Base-by-base conservation (phyloP, 1,140 invertebrate genomes). In the Euglossa dilemma region DNA sequence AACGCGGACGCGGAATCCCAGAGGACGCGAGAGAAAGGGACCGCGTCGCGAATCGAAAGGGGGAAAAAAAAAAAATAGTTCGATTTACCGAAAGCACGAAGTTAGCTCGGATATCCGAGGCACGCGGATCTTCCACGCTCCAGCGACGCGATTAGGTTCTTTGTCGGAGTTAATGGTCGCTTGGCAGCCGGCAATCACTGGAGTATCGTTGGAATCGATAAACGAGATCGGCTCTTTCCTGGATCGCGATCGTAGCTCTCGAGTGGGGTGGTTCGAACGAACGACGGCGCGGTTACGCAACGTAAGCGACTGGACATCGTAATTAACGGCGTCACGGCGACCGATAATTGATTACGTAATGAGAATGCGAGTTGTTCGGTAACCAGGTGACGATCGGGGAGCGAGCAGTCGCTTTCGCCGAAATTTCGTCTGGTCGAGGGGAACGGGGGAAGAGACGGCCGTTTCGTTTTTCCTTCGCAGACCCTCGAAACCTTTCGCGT, bases 71-170 rank as follows among this genome's bases (percentile, higher is more conserved):
- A n/a, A n/a, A n/a, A 20, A 43, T 2, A 20, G 76, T 47, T 25
- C n/a, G 70, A 61, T 25, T 56, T 64, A n/a, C 64, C 71, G 79
- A 80, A 80, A 83, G 83, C 74, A 74, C 25, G 7, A 59, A 25
- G 25, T 61, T 87, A 36, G 36, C 36, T 36, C 36, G 1, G 36
- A 36, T 36, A 36, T 36, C 36, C 36, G 36, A 36, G 36, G 36
- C 36, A 36, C 36, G 36, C 36, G 36, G 36, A 36, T 36, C 36
- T 36, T 36, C 36, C 36, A 36, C 36, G n/a, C 4, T 36, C 36
- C 14, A 54, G 52, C 14, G 52, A 75, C 54, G 73, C 75, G 82
- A 87, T 87, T 87, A 78, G 80, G 84, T 45, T 71, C 47, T 54
- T 63, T n/a, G 23, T 54, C 57, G 14, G 23, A 23, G 23, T 18